Conservation (phyloP, 2,888 invertebrate genomes). For the Serrognathus titanus region DNA sequence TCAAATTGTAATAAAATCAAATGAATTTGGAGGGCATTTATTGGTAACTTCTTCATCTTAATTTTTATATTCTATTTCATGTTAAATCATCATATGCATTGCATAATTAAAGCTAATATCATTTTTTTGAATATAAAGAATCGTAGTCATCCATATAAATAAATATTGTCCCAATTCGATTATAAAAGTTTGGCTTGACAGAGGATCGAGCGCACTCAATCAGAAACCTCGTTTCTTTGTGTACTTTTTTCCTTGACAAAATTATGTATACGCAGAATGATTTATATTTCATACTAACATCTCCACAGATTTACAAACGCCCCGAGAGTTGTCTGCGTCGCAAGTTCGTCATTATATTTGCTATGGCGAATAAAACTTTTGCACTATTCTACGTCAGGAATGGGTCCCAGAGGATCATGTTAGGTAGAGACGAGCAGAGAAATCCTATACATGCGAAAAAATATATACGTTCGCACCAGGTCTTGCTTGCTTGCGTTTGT, state of each 20-base stretch:
- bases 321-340: neutral
- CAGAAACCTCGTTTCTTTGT: constrained; percentile 20
- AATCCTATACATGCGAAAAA: no score
- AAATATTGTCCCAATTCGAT: constrained; percentile 26
- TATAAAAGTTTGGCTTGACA: constrained; percentile 19
- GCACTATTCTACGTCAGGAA: neutral
- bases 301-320: neutral
- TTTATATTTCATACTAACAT: neutral
- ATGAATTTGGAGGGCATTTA: no score
- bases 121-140: no score
- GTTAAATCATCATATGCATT: no score
- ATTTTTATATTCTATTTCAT: no score
- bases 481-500: no score
- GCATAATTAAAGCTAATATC: no score
- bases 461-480: no score
- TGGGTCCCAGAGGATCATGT: neutral
- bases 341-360: neutral
- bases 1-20: no score
- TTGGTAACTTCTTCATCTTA: no score
- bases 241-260: constrained; percentile 10
- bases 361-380: neutral
- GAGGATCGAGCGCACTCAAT: constrained; percentile 13
- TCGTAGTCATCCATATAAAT: constrained; percentile 19
- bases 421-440: neutral
- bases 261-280: neutral